A percentile compares a stretch with the other conserved stretches of the same genome.
Conservation (phyloP, 2,888 invertebrate genomes). For the Drosophila paranaensis region DNA sequence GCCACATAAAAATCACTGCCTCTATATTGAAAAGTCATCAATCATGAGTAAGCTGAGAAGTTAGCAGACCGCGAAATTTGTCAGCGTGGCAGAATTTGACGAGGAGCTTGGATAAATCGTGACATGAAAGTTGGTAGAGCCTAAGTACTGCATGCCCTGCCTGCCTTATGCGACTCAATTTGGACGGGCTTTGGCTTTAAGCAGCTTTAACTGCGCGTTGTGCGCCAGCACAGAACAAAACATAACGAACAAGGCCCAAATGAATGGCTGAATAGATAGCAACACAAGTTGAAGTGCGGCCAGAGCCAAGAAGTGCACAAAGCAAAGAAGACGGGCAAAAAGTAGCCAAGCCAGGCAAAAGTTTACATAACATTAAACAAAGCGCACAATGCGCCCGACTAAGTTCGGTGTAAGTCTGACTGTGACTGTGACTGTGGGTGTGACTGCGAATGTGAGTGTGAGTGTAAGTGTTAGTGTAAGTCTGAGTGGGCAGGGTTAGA, state of each 20-base stretch:
- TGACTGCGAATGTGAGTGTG: background rate
- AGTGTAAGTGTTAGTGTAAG: no score
- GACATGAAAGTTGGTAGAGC: constrained; percentile 48
- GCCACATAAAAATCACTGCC: constrained; percentile 52
- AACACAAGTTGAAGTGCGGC: constrained; percentile 59
- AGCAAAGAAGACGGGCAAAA: constrained; percentile 43
- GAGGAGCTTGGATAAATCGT: constrained; percentile 35
- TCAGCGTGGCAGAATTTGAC: constrained; percentile 64
- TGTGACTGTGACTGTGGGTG: background rate
- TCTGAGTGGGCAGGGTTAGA: constrained; percentile 21
- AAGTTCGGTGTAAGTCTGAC: background rate
- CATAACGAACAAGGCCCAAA: constrained; percentile 52
- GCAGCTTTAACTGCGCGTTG: constrained; percentile 41
- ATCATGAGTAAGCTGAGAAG: constrained; percentile 58
- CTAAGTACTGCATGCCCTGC: constrained; percentile 24
- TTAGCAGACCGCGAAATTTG: constrained; percentile 76
- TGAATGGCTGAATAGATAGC: constrained; percentile 77
- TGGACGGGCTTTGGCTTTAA: constrained; percentile 52
- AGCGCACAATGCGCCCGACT: constrained; percentile 70
- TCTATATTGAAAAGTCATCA: constrained; percentile 77
- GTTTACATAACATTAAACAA: constrained; percentile 83
- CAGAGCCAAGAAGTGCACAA: constrained; percentile 60
- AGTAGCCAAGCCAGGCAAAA: constrained; percentile 73
- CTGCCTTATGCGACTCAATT: constrained; percentile 42
- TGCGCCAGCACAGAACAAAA: constrained; percentile 19